Evolutionary conservation across 2,797 vertebrate species (phyloP).

Genomic region (Fringilla coelebs): DNA sequence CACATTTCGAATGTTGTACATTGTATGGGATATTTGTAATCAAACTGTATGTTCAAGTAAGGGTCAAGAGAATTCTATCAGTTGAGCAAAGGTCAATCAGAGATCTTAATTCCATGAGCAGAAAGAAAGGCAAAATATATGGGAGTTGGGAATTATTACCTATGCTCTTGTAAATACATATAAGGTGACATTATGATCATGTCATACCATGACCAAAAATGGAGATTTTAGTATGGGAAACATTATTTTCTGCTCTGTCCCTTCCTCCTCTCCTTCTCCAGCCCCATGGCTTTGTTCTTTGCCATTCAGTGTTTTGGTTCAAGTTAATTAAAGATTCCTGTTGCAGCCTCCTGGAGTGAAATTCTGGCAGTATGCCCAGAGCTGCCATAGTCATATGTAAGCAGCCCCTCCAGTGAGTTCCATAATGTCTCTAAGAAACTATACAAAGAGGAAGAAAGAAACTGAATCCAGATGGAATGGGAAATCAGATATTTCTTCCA

Average conservation of each 20-base stretch:
- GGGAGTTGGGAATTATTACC: background rate
- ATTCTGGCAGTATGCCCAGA: slow-evolving; percentile 65
- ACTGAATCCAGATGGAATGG: slow-evolving; percentile 72
- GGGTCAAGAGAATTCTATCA: background rate
- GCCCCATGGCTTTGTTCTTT: slow-evolving; percentile 37
- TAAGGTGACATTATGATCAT: background rate
- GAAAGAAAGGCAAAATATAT: background rate
- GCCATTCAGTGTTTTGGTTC: slow-evolving; percentile 59
- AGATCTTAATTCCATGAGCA: background rate
- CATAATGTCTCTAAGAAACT: slow-evolving; percentile 60
- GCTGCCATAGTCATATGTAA: slow-evolving; percentile 28
- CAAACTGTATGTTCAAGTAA: background rate
- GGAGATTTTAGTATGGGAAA: slow-evolving; percentile 38
- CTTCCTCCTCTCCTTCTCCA: background rate
- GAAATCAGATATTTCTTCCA: slow-evolving; percentile 65
- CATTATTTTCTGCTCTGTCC: slow-evolving; percentile 2
- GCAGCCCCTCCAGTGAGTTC: slow-evolving; percentile 56
- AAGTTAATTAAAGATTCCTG: slow-evolving; percentile 71
- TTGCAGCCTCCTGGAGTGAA: slow-evolving; percentile 67
- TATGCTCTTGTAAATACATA: background rate
- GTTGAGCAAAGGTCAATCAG: background rate
- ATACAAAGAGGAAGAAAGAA: slow-evolving; percentile 71
- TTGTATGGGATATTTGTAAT: background rate
- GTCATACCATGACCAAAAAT: slow-evolving; percentile 32
- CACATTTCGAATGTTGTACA: background rate